Conservation (phyloP, 2,888 invertebrate species). For the Hermaeophaga mercurialis region DNA sequence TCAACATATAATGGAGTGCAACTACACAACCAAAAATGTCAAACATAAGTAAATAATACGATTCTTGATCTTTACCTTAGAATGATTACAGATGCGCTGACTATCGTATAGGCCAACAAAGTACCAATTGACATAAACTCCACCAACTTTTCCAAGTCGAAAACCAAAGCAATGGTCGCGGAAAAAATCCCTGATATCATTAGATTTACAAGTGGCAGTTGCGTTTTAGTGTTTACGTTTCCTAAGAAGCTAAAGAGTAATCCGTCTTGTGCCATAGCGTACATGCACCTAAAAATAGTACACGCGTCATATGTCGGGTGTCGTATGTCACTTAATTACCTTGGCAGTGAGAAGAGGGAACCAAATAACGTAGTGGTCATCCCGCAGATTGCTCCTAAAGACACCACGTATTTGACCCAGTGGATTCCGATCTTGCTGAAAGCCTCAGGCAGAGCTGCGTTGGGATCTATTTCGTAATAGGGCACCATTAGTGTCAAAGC, state of each 20-base stretch:
- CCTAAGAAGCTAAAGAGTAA: conserved; percentile 81
- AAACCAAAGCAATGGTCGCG: conserved; percentile 79
- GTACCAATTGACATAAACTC: conserved; percentile 96
- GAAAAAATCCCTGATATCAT: conserved; percentile 77
- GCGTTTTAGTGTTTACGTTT: conserved; percentile 77
- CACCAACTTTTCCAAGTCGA: conserved; percentile 87
- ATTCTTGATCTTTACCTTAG: conserved; percentile 61
- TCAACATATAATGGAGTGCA: no score
- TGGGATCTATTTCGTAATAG: conserved; percentile 72
- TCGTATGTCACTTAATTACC: conserved; percentile 33
- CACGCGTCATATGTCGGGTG: no score
- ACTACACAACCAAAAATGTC: not conserved
- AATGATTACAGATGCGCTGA: conserved; percentile 88
- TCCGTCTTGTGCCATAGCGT: conserved; percentile 91
- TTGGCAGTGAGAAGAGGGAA: conserved; percentile 81
- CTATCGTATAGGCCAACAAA: conserved; percentile 86
- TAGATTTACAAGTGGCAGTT: conserved; percentile 78
- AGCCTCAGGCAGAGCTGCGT: conserved; percentile 81
- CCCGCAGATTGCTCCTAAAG: conserved; percentile 84
- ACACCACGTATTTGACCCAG: conserved; percentile 85
- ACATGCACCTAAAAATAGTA: conserved; percentile 59
- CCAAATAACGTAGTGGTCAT: conserved; percentile 90
- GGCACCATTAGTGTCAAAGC: conserved; percentile 84
- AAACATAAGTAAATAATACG: not conserved
- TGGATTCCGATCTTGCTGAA: conserved; percentile 70